Conservation (phyloP, 2,797 vertebrate genomes). For the Typhlichthys eigenmanni region DNA sequence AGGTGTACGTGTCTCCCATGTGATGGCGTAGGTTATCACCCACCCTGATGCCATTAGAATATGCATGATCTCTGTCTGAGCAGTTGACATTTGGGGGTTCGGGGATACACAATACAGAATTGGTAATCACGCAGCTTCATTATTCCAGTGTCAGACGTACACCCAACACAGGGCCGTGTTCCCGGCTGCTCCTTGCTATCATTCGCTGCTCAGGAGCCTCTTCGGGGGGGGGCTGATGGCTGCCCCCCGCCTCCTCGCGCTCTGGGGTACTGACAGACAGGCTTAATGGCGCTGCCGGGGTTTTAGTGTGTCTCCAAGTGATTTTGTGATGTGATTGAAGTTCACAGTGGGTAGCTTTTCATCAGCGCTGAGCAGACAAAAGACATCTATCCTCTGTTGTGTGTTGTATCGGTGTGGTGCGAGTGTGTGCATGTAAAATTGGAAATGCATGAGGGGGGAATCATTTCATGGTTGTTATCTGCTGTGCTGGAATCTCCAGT, state of each 20-base stretch:
- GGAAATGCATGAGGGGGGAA: constrained; percentile 51
- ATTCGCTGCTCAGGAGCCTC: constrained; percentile 39
- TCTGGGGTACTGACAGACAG: constrained; percentile 66
- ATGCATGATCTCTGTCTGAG: constrained; percentile 51
- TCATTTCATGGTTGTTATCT: constrained; percentile 56
- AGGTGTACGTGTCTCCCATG: constrained; percentile 46
- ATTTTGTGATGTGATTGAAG: constrained; percentile 76
- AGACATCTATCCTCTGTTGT: constrained; percentile 63
- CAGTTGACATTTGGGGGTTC: constrained; percentile 60
- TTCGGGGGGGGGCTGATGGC: constrained; percentile 40
- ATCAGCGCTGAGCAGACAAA: constrained; percentile 75
- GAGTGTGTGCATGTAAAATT: constrained; percentile 36
- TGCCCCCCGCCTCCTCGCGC: constrained; percentile 36
- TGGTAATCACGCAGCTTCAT: constrained; percentile 63
- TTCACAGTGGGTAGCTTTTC: constrained; percentile 77
- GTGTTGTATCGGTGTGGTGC: constrained; percentile 15
- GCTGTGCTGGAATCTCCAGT: constrained; percentile 43
- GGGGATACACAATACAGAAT: constrained; percentile 49
- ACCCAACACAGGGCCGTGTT: constrained; percentile 37
- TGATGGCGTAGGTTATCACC: constrained; percentile 52
- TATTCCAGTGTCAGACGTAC: constrained; percentile 52
- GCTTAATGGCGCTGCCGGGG: constrained; percentile 72
- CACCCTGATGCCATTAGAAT: constrained; percentile 48
- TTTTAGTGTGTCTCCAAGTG: constrained; percentile 65
- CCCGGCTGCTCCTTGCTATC: constrained; percentile 45